Percentiles rank a stretch among this genome's conserved stretches.
Evolutionary conservation across 2,797 vertebrate genomes (phyloP).

Genomic region (Phalanger gymnotis): DNA sequence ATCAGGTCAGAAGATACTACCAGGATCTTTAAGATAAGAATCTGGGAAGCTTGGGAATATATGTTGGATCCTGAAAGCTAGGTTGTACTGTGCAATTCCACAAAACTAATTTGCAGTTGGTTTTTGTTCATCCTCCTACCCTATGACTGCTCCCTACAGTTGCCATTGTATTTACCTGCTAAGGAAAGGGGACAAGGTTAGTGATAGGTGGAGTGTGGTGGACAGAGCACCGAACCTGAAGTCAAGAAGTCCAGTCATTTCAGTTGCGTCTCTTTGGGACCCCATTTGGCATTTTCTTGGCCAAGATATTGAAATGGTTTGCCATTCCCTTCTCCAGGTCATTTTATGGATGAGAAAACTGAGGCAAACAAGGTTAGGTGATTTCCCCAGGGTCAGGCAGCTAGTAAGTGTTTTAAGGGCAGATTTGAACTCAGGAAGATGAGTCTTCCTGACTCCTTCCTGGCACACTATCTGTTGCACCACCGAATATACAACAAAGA

Average conservation of each 20-base stretch:
- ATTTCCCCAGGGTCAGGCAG: not conserved
- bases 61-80: not conserved
- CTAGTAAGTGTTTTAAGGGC: not conserved
- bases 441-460: not conserved
- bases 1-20: not conserved
- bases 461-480: not conserved
- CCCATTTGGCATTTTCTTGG: not conserved
- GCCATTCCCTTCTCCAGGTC: not conserved
- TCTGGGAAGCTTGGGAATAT: not conserved
- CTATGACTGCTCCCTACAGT: not conserved
- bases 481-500: not conserved
- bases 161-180: not conserved
- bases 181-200: not conserved
- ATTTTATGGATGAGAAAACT: not conserved
- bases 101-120: not conserved
- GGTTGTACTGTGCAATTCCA: not conserved
- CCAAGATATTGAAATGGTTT: not conserved
- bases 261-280: not conserved
- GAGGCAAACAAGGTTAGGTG: not conserved
- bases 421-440: not conserved
- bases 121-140: not conserved
- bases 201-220: not conserved
- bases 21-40: not conserved
- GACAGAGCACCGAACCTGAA: not conserved
- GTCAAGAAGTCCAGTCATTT: not conserved